These are phyloP conservation scores for Druceiella hillmani DNA, from an alignment of 2,888 invertebrate genomes.

Conservation along the genomic window DNA sequence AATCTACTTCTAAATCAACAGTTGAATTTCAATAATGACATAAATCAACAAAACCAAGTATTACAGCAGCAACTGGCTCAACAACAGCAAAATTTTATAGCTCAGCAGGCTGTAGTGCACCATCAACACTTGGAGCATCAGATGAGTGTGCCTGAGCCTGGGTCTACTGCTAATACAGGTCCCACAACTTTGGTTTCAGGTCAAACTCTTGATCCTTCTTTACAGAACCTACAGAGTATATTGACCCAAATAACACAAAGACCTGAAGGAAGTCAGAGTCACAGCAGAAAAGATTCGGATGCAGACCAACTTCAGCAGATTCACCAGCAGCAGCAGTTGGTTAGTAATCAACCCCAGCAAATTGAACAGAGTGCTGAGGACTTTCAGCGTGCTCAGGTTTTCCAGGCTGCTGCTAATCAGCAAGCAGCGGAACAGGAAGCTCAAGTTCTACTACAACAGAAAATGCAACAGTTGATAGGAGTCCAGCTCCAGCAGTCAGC, in stretches of 20 bases:
- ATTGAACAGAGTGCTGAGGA: slow-evolving; percentile 28
- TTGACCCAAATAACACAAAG: slow-evolving; percentile 45
- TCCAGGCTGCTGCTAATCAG: slow-evolving; percentile 6
- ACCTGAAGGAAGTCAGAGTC: slow-evolving; percentile 38
- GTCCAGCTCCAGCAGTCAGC: slow-evolving; percentile 33
- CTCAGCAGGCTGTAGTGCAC: slow-evolving; percentile 45
- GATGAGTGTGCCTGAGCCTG: slow-evolving; percentile 34
- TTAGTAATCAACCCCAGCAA: slow-evolving; percentile 17
- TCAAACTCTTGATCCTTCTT: slow-evolving; percentile 46
- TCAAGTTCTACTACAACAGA: slow-evolving; percentile 35
- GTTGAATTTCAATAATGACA: slow-evolving; percentile 33
- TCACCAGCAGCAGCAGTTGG: slow-evolving; percentile 29
- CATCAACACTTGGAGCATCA: slow-evolving; percentile 46
- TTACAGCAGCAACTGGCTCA: slow-evolving; percentile 52
- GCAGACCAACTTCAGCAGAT: slow-evolving; percentile 31
- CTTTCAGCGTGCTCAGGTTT: slow-evolving; percentile 13
- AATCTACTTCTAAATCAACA: slow-evolving; percentile 35
- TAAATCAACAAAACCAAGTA: slow-evolving; percentile 44
- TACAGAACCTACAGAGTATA: slow-evolving; percentile 47
- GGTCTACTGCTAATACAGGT: slow-evolving; percentile 16
- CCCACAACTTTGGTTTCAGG: slow-evolving; percentile 36
- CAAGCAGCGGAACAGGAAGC: slow-evolving; percentile 30
- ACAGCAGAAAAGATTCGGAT: slow-evolving; percentile 44
- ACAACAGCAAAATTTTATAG: slow-evolving; percentile 43
- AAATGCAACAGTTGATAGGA: slow-evolving; percentile 36